Evolutionary conservation across 2,797 vertebrate species (phyloP), one percentile per base, ranked within the genome.

Genomic region (Coendou prehensilis): DNA sequence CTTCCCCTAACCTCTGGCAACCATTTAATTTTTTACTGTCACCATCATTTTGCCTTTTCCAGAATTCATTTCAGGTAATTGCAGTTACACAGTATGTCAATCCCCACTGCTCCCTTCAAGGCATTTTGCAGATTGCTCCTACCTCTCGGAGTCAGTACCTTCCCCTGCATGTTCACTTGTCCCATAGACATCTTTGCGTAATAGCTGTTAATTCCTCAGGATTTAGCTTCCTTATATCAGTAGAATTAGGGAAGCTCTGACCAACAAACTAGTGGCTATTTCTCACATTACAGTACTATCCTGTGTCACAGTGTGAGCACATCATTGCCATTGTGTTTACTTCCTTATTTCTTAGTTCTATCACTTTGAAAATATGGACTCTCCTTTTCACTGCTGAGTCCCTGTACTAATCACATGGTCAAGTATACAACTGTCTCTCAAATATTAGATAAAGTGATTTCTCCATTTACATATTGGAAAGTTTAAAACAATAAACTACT

Each of bases 291-390:
- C 1, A 26, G 8, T 13, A 28, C 2, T 7, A 2, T 59, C n/a
- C n/a, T 33, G 15, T 2, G 9, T 17, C 50, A 50, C 14, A 37
- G 17, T 7, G 3, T 15, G 0, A 23, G 7, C 7, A 73, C 22
- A 50, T 1, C 23, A 33, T 30, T 17, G 23, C 8, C 56, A 14
- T 9, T n/a, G 30, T 15, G 18, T 17, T 73, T 59, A 20, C 41
- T 0, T 37, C 26, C 28, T 71, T 52, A 45, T 59, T 92, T 89
- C 56, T 87, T 8, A 87, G 18, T 14, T 61, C 37, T 45, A 79
- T 50, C 18, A 64, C 56, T 82, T 64, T n/a, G 33, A 90, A 56
- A 87, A 41, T 45, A 4, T 1, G 0, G 6, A 28, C 0, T 13
- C 1, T 8, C 56, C 15, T 83, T 59, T 76, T 94, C 45, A 9